These are phyloP conservation scores for Osedax fenrisi DNA, from an alignment of 2,888 invertebrate genomes.

Conservation along the genomic window DNA sequence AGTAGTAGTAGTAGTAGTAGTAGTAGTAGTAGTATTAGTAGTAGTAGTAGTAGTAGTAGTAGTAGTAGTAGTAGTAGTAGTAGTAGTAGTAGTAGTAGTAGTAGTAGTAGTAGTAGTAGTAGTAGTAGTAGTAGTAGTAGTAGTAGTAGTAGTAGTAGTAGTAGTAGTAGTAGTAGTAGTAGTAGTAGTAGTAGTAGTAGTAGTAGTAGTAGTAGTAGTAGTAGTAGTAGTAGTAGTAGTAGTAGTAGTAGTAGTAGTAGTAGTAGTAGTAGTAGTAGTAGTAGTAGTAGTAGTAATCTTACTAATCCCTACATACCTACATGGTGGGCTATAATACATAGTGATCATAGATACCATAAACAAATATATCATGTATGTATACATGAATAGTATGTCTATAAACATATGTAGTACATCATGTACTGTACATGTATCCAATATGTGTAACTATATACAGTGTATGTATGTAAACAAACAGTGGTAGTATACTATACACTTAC, in stretches of 20 bases:
- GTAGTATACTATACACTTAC: no score
- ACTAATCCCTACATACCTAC: no score
- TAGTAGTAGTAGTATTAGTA: no score
- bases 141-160: constrained; percentile 34
- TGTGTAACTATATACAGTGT: no score
- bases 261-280: constrained; percentile 28
- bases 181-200: constrained; percentile 33
- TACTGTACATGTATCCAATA: no score
- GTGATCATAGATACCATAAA: no score
- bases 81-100: not conserved
- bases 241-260: constrained; percentile 29
- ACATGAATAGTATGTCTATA: no score
- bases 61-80: not conserved
- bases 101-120: constrained; percentile 35
- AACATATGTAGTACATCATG: no score
- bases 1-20: not conserved
- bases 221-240: constrained; percentile 31
- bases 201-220: constrained; percentile 29
- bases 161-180: constrained; percentile 33
- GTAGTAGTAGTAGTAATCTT: constrained; percentile 31
- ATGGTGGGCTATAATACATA: no score
- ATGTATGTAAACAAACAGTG: no score
- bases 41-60: no score
- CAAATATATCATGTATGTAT: no score
- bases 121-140: constrained; percentile 35